A percentile compares a stretch with the other conserved stretches of the same genome.
These are phyloP conservation scores for Crossocerus cetratus DNA, from an alignment of 2,888 invertebrate species.

Conservation along the genomic window DNA sequence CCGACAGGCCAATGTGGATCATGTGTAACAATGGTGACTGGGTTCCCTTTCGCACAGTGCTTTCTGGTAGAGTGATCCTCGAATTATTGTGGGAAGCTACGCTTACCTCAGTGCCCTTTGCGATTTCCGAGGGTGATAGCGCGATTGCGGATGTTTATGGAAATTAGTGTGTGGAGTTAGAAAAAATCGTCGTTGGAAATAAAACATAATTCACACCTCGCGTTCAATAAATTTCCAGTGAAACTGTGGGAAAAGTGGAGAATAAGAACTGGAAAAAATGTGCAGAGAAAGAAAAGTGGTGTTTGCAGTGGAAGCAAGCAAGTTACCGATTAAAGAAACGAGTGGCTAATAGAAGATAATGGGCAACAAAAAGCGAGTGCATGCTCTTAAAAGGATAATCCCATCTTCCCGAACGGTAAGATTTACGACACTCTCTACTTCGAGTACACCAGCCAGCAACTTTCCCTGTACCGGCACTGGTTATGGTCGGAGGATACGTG, in stretches of 20 bases:
- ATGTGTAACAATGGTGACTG: conserved; percentile 3
- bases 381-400: conserved; percentile 1
- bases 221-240: not conserved
- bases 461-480: not conserved
- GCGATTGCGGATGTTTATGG: not conserved
- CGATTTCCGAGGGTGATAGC: conserved; percentile 21
- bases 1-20: not conserved
- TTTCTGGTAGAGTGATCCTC: conserved; percentile 26
- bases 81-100: conserved; percentile 16
- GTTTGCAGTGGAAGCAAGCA: not conserved
- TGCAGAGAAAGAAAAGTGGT: not conserved
- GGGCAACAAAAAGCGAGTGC: not conserved
- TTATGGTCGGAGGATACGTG: not conserved
- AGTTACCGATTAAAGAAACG: no score
- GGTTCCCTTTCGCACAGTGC: not conserved
- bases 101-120: conserved; percentile 8
- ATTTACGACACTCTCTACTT: conserved; percentile 4
- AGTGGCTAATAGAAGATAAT: not conserved
- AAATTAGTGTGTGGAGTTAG: not conserved
- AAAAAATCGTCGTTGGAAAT: not conserved
- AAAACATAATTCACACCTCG: not conserved
- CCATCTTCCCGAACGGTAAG: not conserved
- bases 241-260: not conserved
- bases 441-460: not conserved
- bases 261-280: not conserved